Evolutionary conservation across 2,888 invertebrate species (phyloP), one percentile per base, ranked within the genome.

Genomic region (Lepidochrysops patricia): DNA sequence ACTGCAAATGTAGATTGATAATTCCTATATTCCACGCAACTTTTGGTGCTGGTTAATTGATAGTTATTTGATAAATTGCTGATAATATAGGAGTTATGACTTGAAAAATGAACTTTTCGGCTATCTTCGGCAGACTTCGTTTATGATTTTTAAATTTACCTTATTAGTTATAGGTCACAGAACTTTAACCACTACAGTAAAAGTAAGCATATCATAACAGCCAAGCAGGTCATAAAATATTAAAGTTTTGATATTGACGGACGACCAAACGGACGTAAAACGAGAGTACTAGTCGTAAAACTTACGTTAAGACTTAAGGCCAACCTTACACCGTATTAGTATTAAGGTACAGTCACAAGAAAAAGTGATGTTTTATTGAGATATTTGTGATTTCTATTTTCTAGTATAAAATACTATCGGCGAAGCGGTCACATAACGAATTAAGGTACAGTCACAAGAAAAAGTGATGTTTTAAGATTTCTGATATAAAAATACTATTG

Each of bases 211-310:
- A 63, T 63, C 69, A 69, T 70, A 73, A 73, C n/a, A n/a, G n/a
- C n/a, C n/a, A n/a, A n/a, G 19, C 13, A 50, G 59, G 63, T 63
- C 69, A 69, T 70, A 73, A 73, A 74, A 62, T 71, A 68, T 68
- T 69, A 63, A 63, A 64, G 69, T 63, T 66, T 69, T 67, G 66
- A 65, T 63, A 66, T 69, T 67, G 66, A 65, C 62, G 67, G 67
- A 68, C 65, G 67, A 67, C 69, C 67, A 64, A 63, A 66, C 61
- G 63, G 54, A 70, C 69, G 62, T 73, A 72, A 73, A 71, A 73
- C 73, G 74, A 74, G 71, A 73, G 66, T 70, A 68, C 69, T 62
- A 61, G 60, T 76, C 75, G 76, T 77, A 76, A 77, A 77, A 72
- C 64, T 68, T 72, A 67, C 73, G 74, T 75, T 76, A 73, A 70